Conservation (phyloP, 1,140 invertebrate genomes). For the Ostrea denselamellosa region DNA sequence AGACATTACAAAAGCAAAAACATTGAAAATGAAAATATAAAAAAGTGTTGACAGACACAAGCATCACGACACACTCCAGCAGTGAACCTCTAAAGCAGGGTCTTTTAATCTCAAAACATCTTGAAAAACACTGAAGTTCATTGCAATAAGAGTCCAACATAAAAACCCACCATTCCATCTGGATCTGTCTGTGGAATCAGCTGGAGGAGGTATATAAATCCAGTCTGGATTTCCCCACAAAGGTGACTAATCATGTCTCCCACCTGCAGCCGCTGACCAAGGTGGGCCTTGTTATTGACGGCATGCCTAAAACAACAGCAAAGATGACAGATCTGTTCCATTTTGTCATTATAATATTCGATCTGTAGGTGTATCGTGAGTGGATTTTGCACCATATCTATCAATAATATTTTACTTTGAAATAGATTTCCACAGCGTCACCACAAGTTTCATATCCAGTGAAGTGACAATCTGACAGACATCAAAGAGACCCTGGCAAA, state of each 20-base stretch:
- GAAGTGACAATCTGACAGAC: slow-evolving; percentile 71
- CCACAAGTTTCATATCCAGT: slow-evolving; percentile 74
- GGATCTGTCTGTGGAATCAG: slow-evolving; percentile 57
- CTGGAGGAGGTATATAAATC: slow-evolving; percentile 67
- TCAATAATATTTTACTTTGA: slow-evolving; percentile 57
- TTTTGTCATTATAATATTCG: neutral
- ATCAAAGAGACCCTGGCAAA: slow-evolving; percentile 70
- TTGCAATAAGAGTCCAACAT: neutral
- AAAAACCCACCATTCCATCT: slow-evolving; percentile 60
- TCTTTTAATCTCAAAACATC: too few relatives aligned
- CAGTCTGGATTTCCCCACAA: slow-evolving; percentile 64
- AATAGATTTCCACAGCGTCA: slow-evolving; percentile 73
- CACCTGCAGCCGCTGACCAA: slow-evolving; percentile 64
- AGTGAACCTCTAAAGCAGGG: too few relatives aligned
- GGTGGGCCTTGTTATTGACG: slow-evolving; percentile 60
- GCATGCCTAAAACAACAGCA: slow-evolving; percentile 57
- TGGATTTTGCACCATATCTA: too few relatives aligned
- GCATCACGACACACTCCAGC: too few relatives aligned
- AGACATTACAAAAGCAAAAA: too few relatives aligned
- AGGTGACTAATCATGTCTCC: slow-evolving; percentile 63
- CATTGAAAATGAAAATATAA: too few relatives aligned
- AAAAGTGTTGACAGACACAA: too few relatives aligned
- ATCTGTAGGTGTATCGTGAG: too few relatives aligned
- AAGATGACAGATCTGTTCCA: neutral
- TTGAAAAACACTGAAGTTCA: too few relatives aligned